Base-by-base conservation (phyloP, 2,113 vertebrate genomes). In the Eulemur rufifrons region DNA sequence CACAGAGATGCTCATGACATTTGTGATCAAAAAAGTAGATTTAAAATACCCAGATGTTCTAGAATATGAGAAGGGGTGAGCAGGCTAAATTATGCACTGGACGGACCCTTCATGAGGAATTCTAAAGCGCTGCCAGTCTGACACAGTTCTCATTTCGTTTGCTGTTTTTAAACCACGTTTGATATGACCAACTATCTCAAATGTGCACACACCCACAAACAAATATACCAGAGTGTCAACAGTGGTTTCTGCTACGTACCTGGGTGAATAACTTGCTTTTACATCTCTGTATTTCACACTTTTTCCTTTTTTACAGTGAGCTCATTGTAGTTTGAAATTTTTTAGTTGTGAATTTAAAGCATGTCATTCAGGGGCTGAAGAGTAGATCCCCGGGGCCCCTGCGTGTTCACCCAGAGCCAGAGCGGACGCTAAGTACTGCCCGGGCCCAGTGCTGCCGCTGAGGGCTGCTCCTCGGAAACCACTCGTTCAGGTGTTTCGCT, bases 351-450 rank as follows among this genome's bases (percentile, higher is more conserved):
- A 69, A 20, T 69, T 29, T 63, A 68, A 84, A 61, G 42, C 63
- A 17, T 12, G 64, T 8, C 23, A 37, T 21, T n/a, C 45, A 20
- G 8, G 68, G 54, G 13, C 77, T 89, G 56, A 14, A 23, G n/a
- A 47, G 37, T 9, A 63, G 68, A 69, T 10, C 47, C 37, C 66
- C 13, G 86, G 90, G 73, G 45, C 56, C 32, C 3, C 68, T 20
- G 27, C 17, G 4, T 4, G 2, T 5, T 74, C 37, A 15, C 4
- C 20, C 10, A 6, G 37, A 56, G 23, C 23, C 8, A 0, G 29
- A 11, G 76, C 42, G 2, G 25, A 61, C 14, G 0, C 59, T 4
- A 0, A 0, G 23, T 2, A 6, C 1, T 7, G 13, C 29, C 10
- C 7, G 15, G 32, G 29, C 13, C 20, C 1, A 23, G 23, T 6